A percentile compares a stretch with the other conserved stretches of the same genome.
phyloP scores from a whole-genome alignment of 2,113 vertebrate species.

The Triplophysa dalaica region DNA sequence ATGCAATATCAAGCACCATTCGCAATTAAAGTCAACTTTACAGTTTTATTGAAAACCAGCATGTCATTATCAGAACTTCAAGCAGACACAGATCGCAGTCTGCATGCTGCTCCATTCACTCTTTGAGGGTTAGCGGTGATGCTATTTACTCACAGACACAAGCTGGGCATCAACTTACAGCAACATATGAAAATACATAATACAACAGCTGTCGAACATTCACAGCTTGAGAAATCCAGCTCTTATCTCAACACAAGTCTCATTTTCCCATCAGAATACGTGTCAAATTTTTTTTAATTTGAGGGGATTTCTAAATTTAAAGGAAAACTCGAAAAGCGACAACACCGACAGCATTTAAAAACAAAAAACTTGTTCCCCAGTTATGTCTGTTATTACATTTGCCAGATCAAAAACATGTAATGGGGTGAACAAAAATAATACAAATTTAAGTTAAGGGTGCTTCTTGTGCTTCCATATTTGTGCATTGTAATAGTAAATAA shows the following conservation, averaged over 20 bases:
- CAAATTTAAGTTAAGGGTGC: background rate
- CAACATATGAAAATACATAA: background rate
- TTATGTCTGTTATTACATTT: background rate
- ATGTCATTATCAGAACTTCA: constrained; percentile 38
- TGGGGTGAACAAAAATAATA: background rate
- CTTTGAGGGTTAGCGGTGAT: background rate
- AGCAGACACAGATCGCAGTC: constrained; percentile 27
- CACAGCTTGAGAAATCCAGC: constrained; percentile 53
- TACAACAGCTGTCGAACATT: constrained; percentile 24
- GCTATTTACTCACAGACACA: constrained; percentile 15
- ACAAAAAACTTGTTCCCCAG: background rate
- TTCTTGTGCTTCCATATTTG: constrained; percentile 22
- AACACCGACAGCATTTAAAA: background rate
- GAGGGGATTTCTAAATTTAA: background rate
- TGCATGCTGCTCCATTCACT: constrained; percentile 17
- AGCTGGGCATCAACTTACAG: background rate
- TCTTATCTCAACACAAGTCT: constrained; percentile 37
- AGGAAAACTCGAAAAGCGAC: constrained; percentile 19
- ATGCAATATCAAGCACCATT: background rate
- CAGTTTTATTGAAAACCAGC: constrained; percentile 51
- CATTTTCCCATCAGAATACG: constrained; percentile 21
- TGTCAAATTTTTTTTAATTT: constrained; percentile 11
- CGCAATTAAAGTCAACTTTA: constrained; percentile 16
- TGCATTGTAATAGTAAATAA: constrained; percentile 19
- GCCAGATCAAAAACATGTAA: background rate